Conservation (phyloP, 2,888 invertebrate species). For the Formica aserva region DNA sequence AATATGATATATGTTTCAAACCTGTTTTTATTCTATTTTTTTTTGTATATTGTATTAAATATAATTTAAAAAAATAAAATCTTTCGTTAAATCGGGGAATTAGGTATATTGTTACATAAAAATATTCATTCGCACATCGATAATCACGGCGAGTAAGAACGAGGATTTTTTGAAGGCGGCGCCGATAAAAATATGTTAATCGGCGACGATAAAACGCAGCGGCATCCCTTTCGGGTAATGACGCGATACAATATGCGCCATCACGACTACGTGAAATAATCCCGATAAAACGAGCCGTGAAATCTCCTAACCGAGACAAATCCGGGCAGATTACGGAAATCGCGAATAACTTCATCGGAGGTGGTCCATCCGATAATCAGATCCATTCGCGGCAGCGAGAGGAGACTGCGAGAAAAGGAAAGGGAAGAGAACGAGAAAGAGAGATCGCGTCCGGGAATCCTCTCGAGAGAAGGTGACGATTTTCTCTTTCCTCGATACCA, state of each 20-base stretch:
- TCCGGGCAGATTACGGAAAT: slow-evolving; percentile 55
- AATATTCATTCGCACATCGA: not conserved
- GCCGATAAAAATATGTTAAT: slow-evolving; percentile 47
- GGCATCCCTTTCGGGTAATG: slow-evolving; percentile 50
- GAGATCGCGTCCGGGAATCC: slow-evolving; percentile 47
- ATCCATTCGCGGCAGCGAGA: slow-evolving; percentile 39
- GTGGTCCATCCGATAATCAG: slow-evolving; percentile 56
- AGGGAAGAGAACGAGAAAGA: not conserved
- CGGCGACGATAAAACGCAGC: slow-evolving; percentile 39
- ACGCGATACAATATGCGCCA: slow-evolving; percentile 54
- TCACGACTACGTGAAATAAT: slow-evolving; percentile 53
- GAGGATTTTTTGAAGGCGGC: not conserved
- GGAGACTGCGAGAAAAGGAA: slow-evolving; percentile 32
- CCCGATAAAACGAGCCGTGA: slow-evolving; percentile 51
- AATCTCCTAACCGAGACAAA: slow-evolving; percentile 51
- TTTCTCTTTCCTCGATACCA: slow-evolving; percentile 57
- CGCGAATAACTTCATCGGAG: slow-evolving; percentile 56
- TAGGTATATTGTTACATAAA: not conserved
- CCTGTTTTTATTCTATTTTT: not conserved
- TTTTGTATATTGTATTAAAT: not conserved
- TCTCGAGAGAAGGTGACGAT: slow-evolving; percentile 56
- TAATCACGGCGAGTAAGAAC: slow-evolving; percentile 7
- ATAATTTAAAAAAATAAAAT: not conserved
- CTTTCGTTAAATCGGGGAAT: not conserved
- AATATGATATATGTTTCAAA: not conserved